A percentile compares a stretch with the other conserved stretches of the same genome.
Evolutionary conservation across 2,113 vertebrate genomes (phyloP).

Genomic region (Daboia siamensis): DNA sequence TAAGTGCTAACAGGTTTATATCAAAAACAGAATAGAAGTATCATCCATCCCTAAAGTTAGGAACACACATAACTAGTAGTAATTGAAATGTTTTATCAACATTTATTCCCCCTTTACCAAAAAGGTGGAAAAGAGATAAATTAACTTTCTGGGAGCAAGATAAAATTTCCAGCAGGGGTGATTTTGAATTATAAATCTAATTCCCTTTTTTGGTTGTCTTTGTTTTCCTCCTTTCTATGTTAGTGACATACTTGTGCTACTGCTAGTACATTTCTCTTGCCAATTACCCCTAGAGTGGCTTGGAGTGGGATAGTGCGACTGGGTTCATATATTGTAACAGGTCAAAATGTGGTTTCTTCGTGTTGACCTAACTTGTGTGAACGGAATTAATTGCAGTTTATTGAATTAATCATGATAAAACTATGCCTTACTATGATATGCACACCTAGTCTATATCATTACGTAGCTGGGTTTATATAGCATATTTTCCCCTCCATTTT

Average conservation of each 20-base stretch:
- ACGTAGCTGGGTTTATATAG: background rate
- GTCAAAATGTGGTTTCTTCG: background rate
- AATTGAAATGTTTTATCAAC: background rate
- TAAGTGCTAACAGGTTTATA: background rate
- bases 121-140: no score
- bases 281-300: background rate
- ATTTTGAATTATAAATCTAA: background rate
- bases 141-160: background rate
- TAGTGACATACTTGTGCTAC: background rate
- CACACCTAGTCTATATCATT: background rate
- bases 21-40: background rate
- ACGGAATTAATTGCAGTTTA: background rate
- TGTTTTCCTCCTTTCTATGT: background rate
- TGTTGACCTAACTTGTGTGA: background rate
- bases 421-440: background rate
- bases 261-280: background rate
- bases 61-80: background rate
- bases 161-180: background rate
- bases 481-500: background rate
- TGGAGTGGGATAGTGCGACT: background rate
- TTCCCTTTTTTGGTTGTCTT: background rate
- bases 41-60: background rate
- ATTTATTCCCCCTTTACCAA: background rate
- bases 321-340: background rate
- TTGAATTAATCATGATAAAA: background rate